These are phyloP conservation scores for Parnassius glacialis DNA, from an alignment of 2,888 invertebrate species.

Conservation along the genomic window DNA sequence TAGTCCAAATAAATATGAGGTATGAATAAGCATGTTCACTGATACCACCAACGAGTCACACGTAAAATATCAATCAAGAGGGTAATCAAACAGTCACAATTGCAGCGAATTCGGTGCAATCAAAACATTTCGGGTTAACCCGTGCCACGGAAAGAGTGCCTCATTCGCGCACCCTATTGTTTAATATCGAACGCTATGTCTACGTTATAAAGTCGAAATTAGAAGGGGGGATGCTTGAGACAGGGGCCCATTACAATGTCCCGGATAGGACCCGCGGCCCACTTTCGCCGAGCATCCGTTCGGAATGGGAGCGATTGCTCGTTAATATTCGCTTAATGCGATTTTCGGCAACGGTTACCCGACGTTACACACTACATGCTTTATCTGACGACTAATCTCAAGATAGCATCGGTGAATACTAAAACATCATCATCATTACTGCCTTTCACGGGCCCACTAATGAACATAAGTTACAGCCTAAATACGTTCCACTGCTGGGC, in stretches of 20 bases:
- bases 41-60: constrained; percentile 7
- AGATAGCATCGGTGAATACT: constrained; percentile 16
- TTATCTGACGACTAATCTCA: constrained; percentile 22
- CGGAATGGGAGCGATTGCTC: constrained; percentile 50
- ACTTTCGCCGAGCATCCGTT: constrained; percentile 58
- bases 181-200: not conserved
- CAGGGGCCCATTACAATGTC: constrained; percentile 30
- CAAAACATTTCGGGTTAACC: constrained; percentile 37
- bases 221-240: not conserved
- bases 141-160: constrained; percentile 34
- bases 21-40: not conserved
- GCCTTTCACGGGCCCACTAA: too few relatives aligned
- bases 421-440: too few relatives aligned
- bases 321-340: constrained; percentile 56
- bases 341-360: constrained; percentile 46
- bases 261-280: constrained; percentile 42
- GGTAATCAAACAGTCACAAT: constrained; percentile 26
- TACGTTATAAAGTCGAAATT: constrained; percentile 3
- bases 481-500: too few relatives aligned
- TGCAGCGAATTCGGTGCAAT: constrained; percentile 35
- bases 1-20: not conserved
- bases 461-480: too few relatives aligned
- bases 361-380: constrained; percentile 18
- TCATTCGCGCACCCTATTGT: constrained; percentile 6
- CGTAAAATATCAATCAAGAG: constrained; percentile 16